Evolutionary conservation across 2,797 vertebrate species (phyloP).

Genomic region (Scarus forsteni): DNA sequence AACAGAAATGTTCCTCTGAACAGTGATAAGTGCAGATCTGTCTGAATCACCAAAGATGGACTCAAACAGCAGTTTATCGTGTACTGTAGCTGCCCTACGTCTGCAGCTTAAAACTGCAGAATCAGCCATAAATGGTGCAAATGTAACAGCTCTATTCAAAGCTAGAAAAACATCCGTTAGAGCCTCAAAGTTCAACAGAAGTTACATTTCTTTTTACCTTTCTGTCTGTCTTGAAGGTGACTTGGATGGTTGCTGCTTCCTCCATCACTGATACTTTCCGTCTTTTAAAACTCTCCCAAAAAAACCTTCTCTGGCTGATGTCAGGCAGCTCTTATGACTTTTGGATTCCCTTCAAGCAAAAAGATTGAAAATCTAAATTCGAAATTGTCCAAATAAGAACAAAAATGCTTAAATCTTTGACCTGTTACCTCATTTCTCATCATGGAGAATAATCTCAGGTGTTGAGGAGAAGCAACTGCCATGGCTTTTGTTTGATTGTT

Average conservation of each 20-base stretch:
- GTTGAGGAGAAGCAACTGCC: conserved; percentile 61
- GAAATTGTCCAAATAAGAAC: background rate
- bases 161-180: too few relatives aligned
- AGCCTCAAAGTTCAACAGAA: background rate
- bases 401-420: conserved; percentile 24
- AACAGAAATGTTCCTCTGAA: conserved; percentile 1
- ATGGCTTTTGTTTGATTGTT: conserved; percentile 26
- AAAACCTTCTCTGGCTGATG: background rate
- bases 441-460: conserved; percentile 80
- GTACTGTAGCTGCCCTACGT: conserved; percentile 22
- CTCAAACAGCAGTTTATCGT: conserved; percentile 29
- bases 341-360: conserved; percentile 1
- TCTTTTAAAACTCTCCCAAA: conserved; percentile 6
- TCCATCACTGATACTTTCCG: conserved; percentile 3
- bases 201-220: background rate
- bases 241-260: conserved; percentile 3
- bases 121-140: conserved; percentile 30
- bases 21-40: conserved; percentile 8
- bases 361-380: background rate
- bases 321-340: background rate
- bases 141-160: background rate
- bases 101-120: conserved; percentile 21
- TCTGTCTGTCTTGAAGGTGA: conserved; percentile 6
- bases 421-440: conserved; percentile 73
- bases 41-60: conserved; percentile 52